Evolutionary conservation across 2,888 invertebrate species (phyloP).

Genomic region (Drosophila merina): DNA sequence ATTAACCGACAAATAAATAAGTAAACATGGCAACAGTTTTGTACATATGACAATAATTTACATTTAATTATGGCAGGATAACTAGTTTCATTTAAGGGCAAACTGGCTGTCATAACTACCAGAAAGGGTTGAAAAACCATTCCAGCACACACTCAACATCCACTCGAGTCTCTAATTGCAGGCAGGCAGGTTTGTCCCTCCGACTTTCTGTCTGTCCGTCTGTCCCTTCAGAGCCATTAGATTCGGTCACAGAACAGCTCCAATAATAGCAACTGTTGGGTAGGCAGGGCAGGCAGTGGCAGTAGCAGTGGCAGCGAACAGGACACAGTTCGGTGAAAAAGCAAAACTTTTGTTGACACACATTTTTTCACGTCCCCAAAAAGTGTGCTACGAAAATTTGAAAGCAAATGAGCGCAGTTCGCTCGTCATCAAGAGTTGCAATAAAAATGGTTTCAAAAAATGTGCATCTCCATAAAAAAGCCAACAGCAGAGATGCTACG

Average conservation of each 20-base stretch:
- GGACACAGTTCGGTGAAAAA: slow-evolving; percentile 27
- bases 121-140: slow-evolving; percentile 37
- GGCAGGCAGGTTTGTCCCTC: slow-evolving; percentile 25
- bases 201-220: slow-evolving; percentile 6
- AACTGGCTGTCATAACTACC: slow-evolving; percentile 57
- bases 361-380: slow-evolving; percentile 62
- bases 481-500: slow-evolving; percentile 3
- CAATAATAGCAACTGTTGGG: slow-evolving; percentile 21
- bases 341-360: slow-evolving; percentile 67
- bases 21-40: slow-evolving; percentile 56
- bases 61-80: slow-evolving; percentile 66
- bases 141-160: not conserved
- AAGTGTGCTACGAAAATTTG: slow-evolving; percentile 64
- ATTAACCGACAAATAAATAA: slow-evolving; percentile 66
- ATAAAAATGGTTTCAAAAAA: slow-evolving; percentile 31
- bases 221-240: slow-evolving; percentile 35
- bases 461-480: slow-evolving; percentile 2
- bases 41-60: slow-evolving; percentile 63
- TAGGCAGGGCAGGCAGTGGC: slow-evolving; percentile 10
- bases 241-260: slow-evolving; percentile 24
- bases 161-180: slow-evolving; percentile 38
- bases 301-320: slow-evolving; percentile 27
- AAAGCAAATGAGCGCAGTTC: slow-evolving; percentile 73
- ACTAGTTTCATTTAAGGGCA: slow-evolving; percentile 35
- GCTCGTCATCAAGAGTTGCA: slow-evolving; percentile 59